Base-by-base conservation (phyloP, 2,888 invertebrate species). In the Coelogynopora nodosa region DNA sequence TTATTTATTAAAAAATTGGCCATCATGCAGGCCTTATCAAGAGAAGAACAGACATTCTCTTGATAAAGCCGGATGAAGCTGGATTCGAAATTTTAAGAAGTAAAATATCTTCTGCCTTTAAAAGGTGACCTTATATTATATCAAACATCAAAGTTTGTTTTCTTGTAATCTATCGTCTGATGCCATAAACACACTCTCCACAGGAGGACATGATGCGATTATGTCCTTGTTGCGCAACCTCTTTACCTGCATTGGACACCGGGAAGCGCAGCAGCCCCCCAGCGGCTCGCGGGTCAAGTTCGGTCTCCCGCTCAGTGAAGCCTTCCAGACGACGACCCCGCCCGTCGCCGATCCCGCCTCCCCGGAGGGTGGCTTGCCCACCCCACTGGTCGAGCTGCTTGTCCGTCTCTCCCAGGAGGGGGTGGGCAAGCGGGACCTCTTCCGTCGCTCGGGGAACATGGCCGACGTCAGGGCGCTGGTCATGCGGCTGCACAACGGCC, bases 261-360 rank as follows among this genome's bases (percentile, higher is more conserved):
- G 84, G n/a, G 67, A 31, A n/a, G n/a, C 30, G 23, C 0, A 29
- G 30, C 23, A 0, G 10, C 1, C 30, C 30, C 30, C 27, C 23
- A 27, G 5, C 67, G 30, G 31, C 5, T 0, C 1, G 1, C 82
- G 94, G 94, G 96, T 97, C 85, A 97, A 97, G 93, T 97, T 97
- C 93, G 97, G 97, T 89, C 96, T 95, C 88, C 94, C 96, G 83
- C 93, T 97, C 88, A 95, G 95, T 90, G 96, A 96, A 94, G 96
- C 97, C 88, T 96, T 97, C 93, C 96, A 91, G 88, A 89, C 97
- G 93, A 96, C 96, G 92, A 96, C 96, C 93, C 95, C 97, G 93
- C 97, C 97, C 49, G 5, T 18, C 49, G 18, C 49, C 5, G 18
- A 5, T 18, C 49, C 49, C 5, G 49, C 49, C 5, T 5, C 5